phyloP scores from a whole-genome alignment of 2,113 vertebrate genomes.

The Phyllopteryx taeniolatus region DNA sequence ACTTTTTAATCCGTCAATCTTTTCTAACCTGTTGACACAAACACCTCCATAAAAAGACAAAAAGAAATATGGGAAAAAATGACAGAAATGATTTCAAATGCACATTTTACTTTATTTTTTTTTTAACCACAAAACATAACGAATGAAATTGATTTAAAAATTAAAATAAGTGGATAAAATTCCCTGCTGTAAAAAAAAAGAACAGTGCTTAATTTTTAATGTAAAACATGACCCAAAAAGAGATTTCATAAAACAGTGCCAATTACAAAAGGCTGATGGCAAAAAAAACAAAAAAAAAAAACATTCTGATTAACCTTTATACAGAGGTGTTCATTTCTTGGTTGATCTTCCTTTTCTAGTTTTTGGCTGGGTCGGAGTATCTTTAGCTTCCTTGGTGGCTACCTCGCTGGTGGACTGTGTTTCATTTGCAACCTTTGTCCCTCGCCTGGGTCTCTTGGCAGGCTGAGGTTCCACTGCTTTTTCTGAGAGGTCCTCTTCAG shows the following conservation, averaged over 20 bases:
- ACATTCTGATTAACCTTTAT: background rate
- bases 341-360: slow-evolving; percentile 51
- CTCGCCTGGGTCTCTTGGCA: slow-evolving; percentile 46
- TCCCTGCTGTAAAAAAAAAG: slow-evolving; percentile 36
- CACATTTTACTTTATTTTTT: slow-evolving; percentile 39
- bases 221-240: too few relatives aligned
- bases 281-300: slow-evolving; percentile 11
- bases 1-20: too few relatives aligned
- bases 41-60: too few relatives aligned
- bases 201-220: slow-evolving; percentile 38
- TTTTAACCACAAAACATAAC: background rate
- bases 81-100: too few relatives aligned
- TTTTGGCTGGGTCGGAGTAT: slow-evolving; percentile 45
- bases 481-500: slow-evolving; percentile 64
- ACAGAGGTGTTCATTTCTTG: slow-evolving; percentile 54
- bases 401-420: slow-evolving; percentile 1
- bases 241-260: slow-evolving; percentile 9
- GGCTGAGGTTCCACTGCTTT: slow-evolving; percentile 30
- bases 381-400: background rate
- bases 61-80: too few relatives aligned
- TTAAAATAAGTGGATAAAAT: slow-evolving; percentile 12
- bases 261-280: slow-evolving; percentile 4
- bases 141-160: slow-evolving; percentile 17
- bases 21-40: too few relatives aligned
- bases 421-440: slow-evolving; percentile 24